Base-by-base conservation (phyloP, 2,888 invertebrate species). In the Pachydiplax longipennis region DNA sequence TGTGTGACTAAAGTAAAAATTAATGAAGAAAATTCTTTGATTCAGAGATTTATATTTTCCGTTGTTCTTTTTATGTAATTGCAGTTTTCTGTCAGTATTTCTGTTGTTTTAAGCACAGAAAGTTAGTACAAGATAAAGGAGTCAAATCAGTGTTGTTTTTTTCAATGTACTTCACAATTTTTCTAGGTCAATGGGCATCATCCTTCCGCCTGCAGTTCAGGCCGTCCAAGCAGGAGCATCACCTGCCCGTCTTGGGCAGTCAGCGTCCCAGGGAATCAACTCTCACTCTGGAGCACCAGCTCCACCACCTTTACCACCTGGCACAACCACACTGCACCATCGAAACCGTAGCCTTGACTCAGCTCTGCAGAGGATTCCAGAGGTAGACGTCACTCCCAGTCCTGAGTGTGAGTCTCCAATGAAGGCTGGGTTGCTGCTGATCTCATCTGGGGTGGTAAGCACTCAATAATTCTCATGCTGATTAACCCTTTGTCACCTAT, bases 331-430 rank as follows among this genome's bases (percentile, higher is more conserved):
- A 92, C 96, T 96, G 93, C 97, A 97, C 94, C 98, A 98, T 94
- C 96, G 98, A 93, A 98, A 98, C 95, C 96, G 98, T 92, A 98
- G 98, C 93, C 95, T 98, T 94, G 98, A 98, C 94, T 98, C 98
- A 91, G 98, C 98, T 91, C 95, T 98, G 92, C 98, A 98, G 94
- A 95, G 97, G 94, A 98, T 98, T 93, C 98, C 98, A 91, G 98
- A 98, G 95, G 97, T 97, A 93, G 96, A 97, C 94, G 95, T 95
- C 15, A 95, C 95, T 22, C 95, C 96, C n/a, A 95, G 95, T 92
- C 96, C 96, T 48, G 96, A 96, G 93, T 81, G 87, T n/a, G 87
- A 87, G 61, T 87, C 87, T n/a, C 87, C 87, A 22, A 87, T 87
- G 87, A 90, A 90, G 61, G 81, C 61, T 61, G 87, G 87, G 65